Evolutionary conservation across 2,113 vertebrate species (phyloP).

Genomic region (Nansenia antarctica): DNA sequence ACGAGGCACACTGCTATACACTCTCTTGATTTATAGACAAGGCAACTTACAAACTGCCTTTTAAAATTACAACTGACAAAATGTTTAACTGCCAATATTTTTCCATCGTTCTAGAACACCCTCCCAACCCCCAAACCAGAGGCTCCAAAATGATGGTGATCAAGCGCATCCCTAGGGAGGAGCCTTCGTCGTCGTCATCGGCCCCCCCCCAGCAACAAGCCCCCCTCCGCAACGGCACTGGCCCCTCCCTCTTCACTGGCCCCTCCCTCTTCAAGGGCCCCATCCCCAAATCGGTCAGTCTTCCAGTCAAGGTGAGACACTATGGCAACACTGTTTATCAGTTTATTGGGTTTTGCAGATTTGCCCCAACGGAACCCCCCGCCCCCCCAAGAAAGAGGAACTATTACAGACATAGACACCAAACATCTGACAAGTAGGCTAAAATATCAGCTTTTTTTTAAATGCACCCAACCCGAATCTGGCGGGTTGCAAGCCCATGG

Average conservation of each 20-base stretch:
- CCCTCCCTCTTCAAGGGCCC: conserved; percentile 72
- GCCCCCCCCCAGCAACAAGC: conserved; percentile 52
- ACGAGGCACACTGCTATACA: no score
- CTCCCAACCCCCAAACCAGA: conserved; percentile 79
- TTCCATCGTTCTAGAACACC: conserved; percentile 67
- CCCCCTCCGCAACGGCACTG: conserved; percentile 68
- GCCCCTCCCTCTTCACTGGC: conserved; percentile 70
- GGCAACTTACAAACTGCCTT: no score
- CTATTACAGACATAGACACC: no score
- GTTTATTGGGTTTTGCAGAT: no score
- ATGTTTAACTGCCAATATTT: not conserved
- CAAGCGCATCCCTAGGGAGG: conserved; percentile 79
- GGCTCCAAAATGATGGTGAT: conserved; percentile 79
- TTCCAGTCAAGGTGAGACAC: conserved; percentile 75
- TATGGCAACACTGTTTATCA: no score
- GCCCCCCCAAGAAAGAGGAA: no score
- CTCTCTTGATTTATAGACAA: no score
- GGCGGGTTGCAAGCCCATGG: no score
- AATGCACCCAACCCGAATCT: no score
- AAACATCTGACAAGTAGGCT: no score
- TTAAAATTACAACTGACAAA: not conserved
- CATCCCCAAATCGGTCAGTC: conserved; percentile 70
- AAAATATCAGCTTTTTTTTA: no score
- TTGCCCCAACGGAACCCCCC: no score
- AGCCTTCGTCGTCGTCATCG: conserved; percentile 66